Conservation (phyloP, 2,797 vertebrate species). For the Ispidina lecontei region DNA sequence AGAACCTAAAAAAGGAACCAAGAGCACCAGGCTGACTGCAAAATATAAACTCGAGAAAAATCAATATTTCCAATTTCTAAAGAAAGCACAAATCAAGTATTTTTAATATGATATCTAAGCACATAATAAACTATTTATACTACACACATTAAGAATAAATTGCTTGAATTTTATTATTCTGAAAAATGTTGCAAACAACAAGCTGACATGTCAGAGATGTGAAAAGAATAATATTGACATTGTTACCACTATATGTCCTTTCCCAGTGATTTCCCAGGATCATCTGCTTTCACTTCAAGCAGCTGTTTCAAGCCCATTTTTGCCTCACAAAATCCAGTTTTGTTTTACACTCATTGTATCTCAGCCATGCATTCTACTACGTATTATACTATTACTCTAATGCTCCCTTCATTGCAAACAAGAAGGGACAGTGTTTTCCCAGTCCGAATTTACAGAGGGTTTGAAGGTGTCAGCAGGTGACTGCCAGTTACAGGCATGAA, state of each 20-base stretch:
- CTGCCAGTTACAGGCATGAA: neutral
- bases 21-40: conserved; percentile 31
- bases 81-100: conserved; percentile 69
- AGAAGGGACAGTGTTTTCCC: neutral
- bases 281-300: conserved; percentile 7
- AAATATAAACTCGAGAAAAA: conserved; percentile 65
- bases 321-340: neutral
- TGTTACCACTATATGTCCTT: conserved; percentile 41
- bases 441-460: neutral
- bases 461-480: neutral
- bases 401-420: neutral
- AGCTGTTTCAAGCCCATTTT: neutral
- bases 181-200: conserved; percentile 75
- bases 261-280: neutral
- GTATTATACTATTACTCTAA: neutral
- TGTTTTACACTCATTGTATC: neutral
- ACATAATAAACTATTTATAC: conserved; percentile 67
- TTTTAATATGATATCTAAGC: conserved; percentile 75
- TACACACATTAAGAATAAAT: conserved; percentile 74
- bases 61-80: conserved; percentile 76
- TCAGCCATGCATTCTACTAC: neutral
- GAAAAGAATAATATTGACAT: conserved; percentile 72
- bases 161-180: conserved; percentile 78
- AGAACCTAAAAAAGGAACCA: neutral
- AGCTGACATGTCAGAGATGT: conserved; percentile 69